Percentiles rank a stretch among this genome's conserved stretches.
Evolutionary conservation across 1,140 invertebrate genomes (phyloP).

Genomic region (Oncopodura yosiiana): DNA sequence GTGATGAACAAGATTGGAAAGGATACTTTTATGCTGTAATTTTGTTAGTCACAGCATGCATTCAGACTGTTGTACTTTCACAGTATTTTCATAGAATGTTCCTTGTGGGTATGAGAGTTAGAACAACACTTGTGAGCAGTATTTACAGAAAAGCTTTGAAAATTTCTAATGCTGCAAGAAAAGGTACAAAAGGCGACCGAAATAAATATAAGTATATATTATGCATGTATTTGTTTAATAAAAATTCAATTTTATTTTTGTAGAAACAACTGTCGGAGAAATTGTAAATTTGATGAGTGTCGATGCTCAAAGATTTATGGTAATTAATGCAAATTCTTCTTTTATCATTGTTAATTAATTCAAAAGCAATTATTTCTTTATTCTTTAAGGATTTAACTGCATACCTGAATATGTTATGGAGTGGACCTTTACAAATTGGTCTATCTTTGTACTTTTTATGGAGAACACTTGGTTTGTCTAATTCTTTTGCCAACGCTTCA

Average conservation of each 20-base stretch:
- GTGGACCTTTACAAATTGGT: constrained; percentile 51
- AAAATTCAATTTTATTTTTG: background rate
- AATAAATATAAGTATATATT: background rate
- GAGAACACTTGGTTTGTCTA: constrained; percentile 45
- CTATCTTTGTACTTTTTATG: constrained; percentile 49
- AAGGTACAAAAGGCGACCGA: constrained; percentile 40
- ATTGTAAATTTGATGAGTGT: constrained; percentile 50
- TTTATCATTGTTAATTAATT: no score
- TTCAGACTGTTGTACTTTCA: constrained; percentile 78
- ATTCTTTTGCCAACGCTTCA: background rate
- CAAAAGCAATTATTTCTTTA: no score
- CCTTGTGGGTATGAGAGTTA: constrained; percentile 77
- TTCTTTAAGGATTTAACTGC: constrained; percentile 43
- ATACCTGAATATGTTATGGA: constrained; percentile 53
- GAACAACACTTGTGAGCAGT: constrained; percentile 81
- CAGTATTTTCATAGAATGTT: constrained; percentile 89
- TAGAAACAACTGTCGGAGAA: constrained; percentile 44
- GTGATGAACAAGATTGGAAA: constrained; percentile 63
- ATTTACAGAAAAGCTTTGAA: constrained; percentile 77
- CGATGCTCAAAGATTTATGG: constrained; percentile 46
- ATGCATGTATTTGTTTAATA: background rate
- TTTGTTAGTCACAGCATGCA: constrained; percentile 64
- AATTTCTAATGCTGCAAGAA: constrained; percentile 66
- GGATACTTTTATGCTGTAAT: constrained; percentile 70
- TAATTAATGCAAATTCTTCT: no score